Conservation (phyloP, 2,888 invertebrate species). For the Drosophila meridionalis region DNA sequence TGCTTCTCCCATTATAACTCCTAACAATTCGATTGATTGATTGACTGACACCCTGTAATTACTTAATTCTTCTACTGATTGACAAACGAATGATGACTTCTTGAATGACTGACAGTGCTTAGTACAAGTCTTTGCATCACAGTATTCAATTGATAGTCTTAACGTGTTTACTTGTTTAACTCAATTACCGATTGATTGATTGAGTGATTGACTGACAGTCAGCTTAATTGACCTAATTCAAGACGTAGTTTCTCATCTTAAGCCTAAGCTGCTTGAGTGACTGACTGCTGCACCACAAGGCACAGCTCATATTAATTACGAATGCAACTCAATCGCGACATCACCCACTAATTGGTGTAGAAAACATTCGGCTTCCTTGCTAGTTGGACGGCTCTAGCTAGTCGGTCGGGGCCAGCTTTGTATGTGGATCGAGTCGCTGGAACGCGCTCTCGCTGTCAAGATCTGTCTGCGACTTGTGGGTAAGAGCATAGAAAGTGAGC, state of each 20-base stretch:
- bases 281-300: not conserved
- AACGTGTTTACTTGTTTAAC: not conserved
- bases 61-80: too few relatives aligned
- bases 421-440: not conserved
- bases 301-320: not conserved
- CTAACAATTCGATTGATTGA: too few relatives aligned
- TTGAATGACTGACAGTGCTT: too few relatives aligned
- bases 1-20: too few relatives aligned
- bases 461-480: constrained; percentile 18
- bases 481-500: constrained; percentile 46
- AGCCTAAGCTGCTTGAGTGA: not conserved
- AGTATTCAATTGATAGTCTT: not conserved
- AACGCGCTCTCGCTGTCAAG: constrained; percentile 32
- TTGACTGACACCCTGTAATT: too few relatives aligned
- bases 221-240: not conserved
- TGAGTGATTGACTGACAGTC: not conserved
- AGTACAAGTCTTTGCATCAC: too few relatives aligned
- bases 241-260: not conserved
- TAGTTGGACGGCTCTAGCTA: constrained; percentile 6
- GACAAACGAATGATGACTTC: too few relatives aligned
- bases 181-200: not conserved
- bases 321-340: not conserved
- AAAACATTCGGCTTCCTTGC: not conserved
- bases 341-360: constrained; percentile 9
- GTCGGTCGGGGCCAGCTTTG: constrained; percentile 16